phyloP scores from a whole-genome alignment of 2,888 invertebrate genomes.

The Nomada fucata region DNA sequence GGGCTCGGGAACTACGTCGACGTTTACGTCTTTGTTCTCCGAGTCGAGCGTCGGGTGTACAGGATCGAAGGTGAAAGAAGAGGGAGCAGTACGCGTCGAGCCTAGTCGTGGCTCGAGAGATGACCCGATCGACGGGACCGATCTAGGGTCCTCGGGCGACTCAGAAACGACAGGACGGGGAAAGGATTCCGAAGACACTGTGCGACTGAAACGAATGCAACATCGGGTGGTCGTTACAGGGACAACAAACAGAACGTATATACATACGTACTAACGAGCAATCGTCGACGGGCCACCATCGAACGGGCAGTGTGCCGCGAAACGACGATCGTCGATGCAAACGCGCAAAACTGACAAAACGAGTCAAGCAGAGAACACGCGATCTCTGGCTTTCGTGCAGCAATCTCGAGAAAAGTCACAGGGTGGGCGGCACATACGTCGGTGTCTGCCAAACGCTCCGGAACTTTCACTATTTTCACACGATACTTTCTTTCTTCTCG shows the following conservation, averaged over 20 bases:
- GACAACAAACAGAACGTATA: constrained; percentile 29
- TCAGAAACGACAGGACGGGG: neutral
- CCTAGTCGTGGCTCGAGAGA: neutral
- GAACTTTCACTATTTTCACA: constrained; percentile 44
- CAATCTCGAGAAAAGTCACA: constrained; percentile 18
- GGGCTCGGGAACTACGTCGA: constrained; percentile 7
- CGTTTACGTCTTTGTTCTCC: constrained; percentile 3
- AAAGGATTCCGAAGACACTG: constrained; percentile 12
- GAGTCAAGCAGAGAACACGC: too few relatives aligned
- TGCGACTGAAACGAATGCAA: constrained; percentile 38
- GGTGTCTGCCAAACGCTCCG: constrained; percentile 16
- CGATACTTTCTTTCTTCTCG: constrained; percentile 43
- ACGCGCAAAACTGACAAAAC: neutral
- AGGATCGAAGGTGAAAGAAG: neutral
- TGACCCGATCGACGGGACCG: neutral
- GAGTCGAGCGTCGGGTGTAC: neutral
- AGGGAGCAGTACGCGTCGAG: neutral
- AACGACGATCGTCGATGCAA: constrained; percentile 28
- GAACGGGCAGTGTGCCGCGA: neutral
- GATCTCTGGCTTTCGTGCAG: neutral
- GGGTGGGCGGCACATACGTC: constrained; percentile 13
- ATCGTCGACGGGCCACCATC: constrained; percentile 29
- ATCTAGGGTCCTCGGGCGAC: neutral
- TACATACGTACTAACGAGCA: constrained; percentile 1
- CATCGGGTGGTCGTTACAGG: constrained; percentile 60